Percentiles rank a stretch among this genome's conserved stretches.
phyloP scores from a whole-genome alignment of 2,888 invertebrate species.

The Apoderus coryli region DNA sequence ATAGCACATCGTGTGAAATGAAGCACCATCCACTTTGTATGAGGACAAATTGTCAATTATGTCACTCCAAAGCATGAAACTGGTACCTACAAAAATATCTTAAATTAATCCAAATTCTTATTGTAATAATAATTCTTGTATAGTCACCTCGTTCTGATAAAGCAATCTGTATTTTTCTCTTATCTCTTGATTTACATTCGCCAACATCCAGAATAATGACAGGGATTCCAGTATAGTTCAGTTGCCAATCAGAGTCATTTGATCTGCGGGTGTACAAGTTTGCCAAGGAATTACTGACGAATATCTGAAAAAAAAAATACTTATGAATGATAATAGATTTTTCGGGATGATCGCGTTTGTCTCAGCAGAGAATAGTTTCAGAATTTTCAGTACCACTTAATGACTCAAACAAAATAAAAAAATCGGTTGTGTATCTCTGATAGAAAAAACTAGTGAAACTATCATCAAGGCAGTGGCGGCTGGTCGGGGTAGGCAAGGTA shows the following conservation, averaged over 20 bases:
- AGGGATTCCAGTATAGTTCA: conserved; percentile 65
- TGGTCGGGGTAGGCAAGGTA: no score
- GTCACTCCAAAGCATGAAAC: conserved; percentile 70
- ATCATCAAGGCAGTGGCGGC: no score
- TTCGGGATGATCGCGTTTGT: no score
- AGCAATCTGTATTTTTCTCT: conserved; percentile 53
- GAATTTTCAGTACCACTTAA: no score
- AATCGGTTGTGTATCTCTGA: no score
- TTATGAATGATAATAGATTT: no score
- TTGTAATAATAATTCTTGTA: no score
- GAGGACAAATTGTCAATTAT: conserved; percentile 64
- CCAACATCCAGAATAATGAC: conserved; percentile 64
- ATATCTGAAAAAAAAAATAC: conserved; percentile 41
- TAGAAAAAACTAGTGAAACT: no score
- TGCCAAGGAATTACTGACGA: conserved; percentile 60
- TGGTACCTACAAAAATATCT: conserved; percentile 46
- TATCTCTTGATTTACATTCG: conserved; percentile 51
- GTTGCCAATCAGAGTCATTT: conserved; percentile 47
- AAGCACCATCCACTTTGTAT: conserved; percentile 53
- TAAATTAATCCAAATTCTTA: no score
- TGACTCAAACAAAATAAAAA: no score
- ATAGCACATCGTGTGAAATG: conserved; percentile 71
- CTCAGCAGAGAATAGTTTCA: no score
- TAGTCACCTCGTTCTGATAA: conserved; percentile 42
- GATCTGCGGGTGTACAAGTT: conserved; percentile 51